These are phyloP conservation scores for Brachypalpus laphriformis DNA, from an alignment of 2,888 invertebrate genomes.

Conservation along the genomic window DNA sequence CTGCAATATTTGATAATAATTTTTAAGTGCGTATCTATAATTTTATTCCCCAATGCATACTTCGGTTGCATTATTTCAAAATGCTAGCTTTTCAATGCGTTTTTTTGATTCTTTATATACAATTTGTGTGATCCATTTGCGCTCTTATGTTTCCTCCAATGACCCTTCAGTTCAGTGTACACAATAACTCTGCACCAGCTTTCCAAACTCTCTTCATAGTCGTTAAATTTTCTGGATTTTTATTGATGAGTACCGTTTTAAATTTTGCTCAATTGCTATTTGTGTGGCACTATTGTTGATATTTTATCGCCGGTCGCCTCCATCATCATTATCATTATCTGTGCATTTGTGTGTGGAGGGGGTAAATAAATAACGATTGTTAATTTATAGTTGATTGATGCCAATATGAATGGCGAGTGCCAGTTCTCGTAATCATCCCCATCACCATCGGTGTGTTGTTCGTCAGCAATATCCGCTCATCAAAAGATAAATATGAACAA, in stretches of 20 bases:
- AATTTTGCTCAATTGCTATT: conserved; percentile 66
- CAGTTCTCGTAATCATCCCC: conserved; percentile 23
- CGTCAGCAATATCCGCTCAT: background rate
- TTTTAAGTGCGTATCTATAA: too few relatives aligned
- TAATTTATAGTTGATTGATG: conserved; percentile 70
- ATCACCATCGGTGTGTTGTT: conserved; percentile 27
- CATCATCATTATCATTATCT: conserved; percentile 47
- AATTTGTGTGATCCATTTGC: background rate
- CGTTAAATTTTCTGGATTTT: conserved; percentile 11
- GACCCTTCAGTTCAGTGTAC: conserved; percentile 28
- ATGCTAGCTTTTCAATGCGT: background rate
- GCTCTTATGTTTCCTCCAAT: conserved; percentile 24
- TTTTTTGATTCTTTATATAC: background rate
- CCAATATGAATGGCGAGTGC: conserved; percentile 51
- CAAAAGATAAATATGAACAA: conserved; percentile 34
- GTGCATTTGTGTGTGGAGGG: background rate
- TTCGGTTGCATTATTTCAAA: too few relatives aligned
- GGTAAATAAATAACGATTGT: conserved; percentile 64
- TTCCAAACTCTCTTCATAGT: background rate
- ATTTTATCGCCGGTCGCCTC: conserved; percentile 45
- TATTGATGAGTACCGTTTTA: conserved; percentile 64
- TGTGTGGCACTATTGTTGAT: conserved; percentile 49
- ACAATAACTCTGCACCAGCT: conserved; percentile 34
- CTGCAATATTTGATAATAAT: too few relatives aligned
- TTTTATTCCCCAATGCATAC: too few relatives aligned